phyloP scores from a whole-genome alignment of 2,888 invertebrate genomes.

The Chloromyia formosa region DNA sequence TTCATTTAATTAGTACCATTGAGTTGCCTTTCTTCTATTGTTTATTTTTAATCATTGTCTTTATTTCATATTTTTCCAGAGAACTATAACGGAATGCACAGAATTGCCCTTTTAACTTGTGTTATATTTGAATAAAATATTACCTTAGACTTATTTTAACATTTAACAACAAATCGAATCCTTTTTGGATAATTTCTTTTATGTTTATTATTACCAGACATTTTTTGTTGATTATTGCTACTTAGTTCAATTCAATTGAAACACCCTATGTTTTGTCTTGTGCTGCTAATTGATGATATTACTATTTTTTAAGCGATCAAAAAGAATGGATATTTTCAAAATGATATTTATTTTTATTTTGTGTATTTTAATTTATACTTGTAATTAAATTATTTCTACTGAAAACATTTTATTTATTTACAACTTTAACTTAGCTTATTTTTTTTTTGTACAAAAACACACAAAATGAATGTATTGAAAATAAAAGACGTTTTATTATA shows the following conservation, averaged over 20 bases:
- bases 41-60: conserved; percentile 53
- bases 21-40: conserved; percentile 31
- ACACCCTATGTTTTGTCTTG: conserved; percentile 7
- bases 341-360: neutral
- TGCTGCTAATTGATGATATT: conserved; percentile 12
- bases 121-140: conserved; percentile 37
- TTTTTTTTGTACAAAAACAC: conserved; percentile 26
- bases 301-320: neutral
- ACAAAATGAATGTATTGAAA: conserved; percentile 31
- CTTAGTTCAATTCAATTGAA: neutral
- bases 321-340: neutral
- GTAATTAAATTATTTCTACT: conserved; percentile 25
- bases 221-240: conserved; percentile 12
- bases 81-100: conserved; percentile 54
- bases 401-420: conserved; percentile 20
- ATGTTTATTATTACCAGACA: neutral
- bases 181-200: neutral
- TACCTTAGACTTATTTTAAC: conserved; percentile 18
- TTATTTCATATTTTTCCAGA: conserved; percentile 53
- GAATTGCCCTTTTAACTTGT: conserved; percentile 34
- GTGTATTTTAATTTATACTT: neutral
- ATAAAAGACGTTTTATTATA: conserved; percentile 28
- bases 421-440: conserved; percentile 4
- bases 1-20: neutral
- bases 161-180: neutral